A percentile compares a stretch with the other conserved stretches of the same genome.
Conservation (phyloP, 2,113 vertebrate species). For the Pelecanoides urinatrix region DNA sequence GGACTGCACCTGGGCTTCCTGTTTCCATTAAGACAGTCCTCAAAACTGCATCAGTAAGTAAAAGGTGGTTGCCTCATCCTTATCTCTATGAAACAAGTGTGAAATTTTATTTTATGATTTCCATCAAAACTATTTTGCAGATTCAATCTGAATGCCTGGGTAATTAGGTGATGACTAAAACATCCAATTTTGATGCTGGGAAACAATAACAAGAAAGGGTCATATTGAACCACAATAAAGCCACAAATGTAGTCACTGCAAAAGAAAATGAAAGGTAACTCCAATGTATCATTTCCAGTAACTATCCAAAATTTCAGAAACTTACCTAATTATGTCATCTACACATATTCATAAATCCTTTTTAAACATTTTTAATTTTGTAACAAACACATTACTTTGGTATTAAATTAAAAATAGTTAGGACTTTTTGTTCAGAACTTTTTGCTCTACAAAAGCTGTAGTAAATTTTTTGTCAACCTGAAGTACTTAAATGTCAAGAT, state of each 20-base stretch:
- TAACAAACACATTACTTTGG: not conserved
- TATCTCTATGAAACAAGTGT: not conserved
- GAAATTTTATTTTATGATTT: not conserved
- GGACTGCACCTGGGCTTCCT: not conserved
- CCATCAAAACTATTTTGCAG: not conserved
- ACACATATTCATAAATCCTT: not conserved
- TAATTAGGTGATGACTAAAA: not conserved
- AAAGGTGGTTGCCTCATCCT: not conserved
- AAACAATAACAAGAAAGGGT: not conserved
- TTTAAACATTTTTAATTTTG: not conserved
- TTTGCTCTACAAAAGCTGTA: not conserved
- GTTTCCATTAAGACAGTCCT: not conserved
- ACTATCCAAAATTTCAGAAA: not conserved
- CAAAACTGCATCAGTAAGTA: not conserved
- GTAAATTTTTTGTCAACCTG: not conserved
- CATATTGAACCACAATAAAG: not conserved
- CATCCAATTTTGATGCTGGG: not conserved
- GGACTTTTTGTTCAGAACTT: not conserved
- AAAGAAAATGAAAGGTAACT: not conserved
- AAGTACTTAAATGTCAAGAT: slow-evolving; percentile 39
- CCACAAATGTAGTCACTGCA: not conserved
- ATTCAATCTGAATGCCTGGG: not conserved
- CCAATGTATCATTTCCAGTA: not conserved
- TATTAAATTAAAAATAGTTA: not conserved
- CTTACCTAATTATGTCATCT: not conserved